Evolutionary conservation across 2,797 vertebrate species (phyloP).

Genomic region (Pteropus rufus): DNA sequence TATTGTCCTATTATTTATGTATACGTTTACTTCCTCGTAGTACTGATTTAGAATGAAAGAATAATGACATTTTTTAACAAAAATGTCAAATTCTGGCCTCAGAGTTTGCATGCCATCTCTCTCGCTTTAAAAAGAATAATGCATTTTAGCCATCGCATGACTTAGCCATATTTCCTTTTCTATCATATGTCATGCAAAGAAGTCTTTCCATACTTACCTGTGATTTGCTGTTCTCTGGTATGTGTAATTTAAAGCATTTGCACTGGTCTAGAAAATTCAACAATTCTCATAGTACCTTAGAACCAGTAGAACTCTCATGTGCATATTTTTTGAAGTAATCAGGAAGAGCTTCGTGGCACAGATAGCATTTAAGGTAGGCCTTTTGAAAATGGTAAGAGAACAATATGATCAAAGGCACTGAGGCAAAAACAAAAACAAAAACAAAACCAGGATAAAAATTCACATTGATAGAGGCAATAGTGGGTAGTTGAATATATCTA

Average conservation of each 20-base stretch:
- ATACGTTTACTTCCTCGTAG: background rate
- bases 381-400: background rate
- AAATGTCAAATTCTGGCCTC: background rate
- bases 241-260: background rate
- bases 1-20: background rate
- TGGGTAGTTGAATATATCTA: background rate
- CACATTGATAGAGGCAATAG: background rate
- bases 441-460: background rate
- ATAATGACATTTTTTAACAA: background rate
- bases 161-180: background rate
- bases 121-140: background rate
- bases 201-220: background rate
- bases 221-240: slow-evolving; percentile 9
- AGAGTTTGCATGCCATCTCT: background rate
- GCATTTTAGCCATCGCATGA: background rate
- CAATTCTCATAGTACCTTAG: background rate
- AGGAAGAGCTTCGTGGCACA: background rate
- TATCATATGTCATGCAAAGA: background rate
- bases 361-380: background rate
- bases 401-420: background rate
- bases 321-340: background rate
- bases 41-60: background rate
- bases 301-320: background rate
- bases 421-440: background rate
- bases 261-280: background rate